Conservation (phyloP, 2,888 invertebrate species). For the Drosophila kambysellisi region DNA sequence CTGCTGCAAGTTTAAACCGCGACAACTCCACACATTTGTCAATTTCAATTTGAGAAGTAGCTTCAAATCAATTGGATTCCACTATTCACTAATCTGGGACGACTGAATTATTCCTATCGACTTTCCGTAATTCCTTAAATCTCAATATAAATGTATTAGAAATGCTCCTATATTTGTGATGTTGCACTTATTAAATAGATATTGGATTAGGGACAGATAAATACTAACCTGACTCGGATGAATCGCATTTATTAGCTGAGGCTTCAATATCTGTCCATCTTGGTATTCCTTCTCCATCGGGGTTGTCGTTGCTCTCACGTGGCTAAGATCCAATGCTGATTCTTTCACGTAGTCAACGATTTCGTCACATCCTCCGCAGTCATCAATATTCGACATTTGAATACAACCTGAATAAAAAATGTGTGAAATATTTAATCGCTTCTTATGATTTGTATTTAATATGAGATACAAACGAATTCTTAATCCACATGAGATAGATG, state of each 20-base stretch:
- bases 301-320: neutral
- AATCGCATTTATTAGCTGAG: no score
- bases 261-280: neutral
- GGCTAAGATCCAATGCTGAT: neutral
- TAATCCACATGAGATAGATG: neutral
- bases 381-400: neutral
- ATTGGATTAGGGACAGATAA: neutral
- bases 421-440: neutral
- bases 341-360: neutral
- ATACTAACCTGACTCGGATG: neutral
- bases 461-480: neutral
- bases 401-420: neutral
- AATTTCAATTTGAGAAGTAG: constrained; percentile 22
- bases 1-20: constrained; percentile 28
- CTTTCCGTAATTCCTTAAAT: neutral
- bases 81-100: neutral
- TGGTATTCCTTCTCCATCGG: neutral
- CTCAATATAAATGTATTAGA: neutral
- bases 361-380: neutral
- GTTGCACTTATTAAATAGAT: neutral
- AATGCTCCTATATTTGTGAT: neutral
- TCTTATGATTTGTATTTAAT: neutral
- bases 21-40: constrained; percentile 19
- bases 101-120: no score
- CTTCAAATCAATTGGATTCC: constrained; percentile 2